Evolutionary conservation across 2,797 vertebrate species (phyloP), one percentile per base, ranked within the genome.

Genomic region (Rhinogobio ventralis): DNA sequence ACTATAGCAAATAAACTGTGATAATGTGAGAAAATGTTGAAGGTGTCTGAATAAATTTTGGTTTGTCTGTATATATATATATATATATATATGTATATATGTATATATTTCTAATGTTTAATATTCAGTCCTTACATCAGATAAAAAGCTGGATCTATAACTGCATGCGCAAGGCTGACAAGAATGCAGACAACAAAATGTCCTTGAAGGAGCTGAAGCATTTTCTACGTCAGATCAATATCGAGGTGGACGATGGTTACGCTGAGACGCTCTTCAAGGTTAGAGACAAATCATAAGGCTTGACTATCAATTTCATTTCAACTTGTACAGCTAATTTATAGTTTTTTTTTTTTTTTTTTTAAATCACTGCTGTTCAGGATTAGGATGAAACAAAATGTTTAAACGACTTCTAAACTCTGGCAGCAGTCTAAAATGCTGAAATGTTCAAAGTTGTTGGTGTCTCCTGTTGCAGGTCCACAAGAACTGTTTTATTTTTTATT

Each of bases 111-210:
- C n/a, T 4, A 28, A 1, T 20, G 17, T 75, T 49, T 28, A 46
- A n/a, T 19, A 53, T 45, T n/a, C 15, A 67, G 23, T 42, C 95
- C 96, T 98, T 96, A 96, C 91, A 94, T 95, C 87, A 60, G 13
- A 77, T 64, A 10, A 25, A 86, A 90, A 99, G 98, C 93, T 99
- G 98, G 98, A 96, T 99, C 82, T 96, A 97, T 87, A 94, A 94
- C 81, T 98, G 97, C 92, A 96, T 99, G 91, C 87, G 96, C 13
- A 99, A 98, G 90, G 97, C 97, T 1, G 98, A 99, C 91, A 98
- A 97, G 88, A 97, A 99, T 81, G 92, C 93, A 1, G 98, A 99
- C 94, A 98, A 98, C 91, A 96, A 95, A 92, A 99, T 99, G 97
- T 96, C 88, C 79, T 94, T 99, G 87, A 98, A 98, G 88, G 98